phyloP scores from a whole-genome alignment of 2,888 invertebrate genomes.

The Tenthredo amoena region DNA sequence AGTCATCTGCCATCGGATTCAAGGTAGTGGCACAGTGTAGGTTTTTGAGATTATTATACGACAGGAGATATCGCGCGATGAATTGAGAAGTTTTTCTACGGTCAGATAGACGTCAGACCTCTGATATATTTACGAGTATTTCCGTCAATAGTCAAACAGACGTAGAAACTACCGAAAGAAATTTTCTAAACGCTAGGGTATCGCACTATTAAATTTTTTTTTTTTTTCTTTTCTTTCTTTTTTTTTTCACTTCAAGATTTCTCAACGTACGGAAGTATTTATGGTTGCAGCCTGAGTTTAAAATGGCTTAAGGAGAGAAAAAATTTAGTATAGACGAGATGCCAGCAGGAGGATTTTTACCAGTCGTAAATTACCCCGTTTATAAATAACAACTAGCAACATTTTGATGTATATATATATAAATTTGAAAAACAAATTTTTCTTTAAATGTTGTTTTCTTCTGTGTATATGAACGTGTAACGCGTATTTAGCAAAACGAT shows the following conservation, averaged over 20 bases:
- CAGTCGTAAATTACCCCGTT: constrained; percentile 17
- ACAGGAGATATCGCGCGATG: not conserved
- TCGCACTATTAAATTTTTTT: constrained; percentile 29
- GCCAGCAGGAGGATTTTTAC: not conserved
- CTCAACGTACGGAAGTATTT: constrained; percentile 40
- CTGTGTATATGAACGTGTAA: not conserved
- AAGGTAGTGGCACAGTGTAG: not conserved
- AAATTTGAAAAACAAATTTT: not conserved
- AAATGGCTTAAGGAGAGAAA: not conserved
- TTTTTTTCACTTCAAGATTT: constrained; percentile 1
- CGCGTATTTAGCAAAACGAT: not conserved
- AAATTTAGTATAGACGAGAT: not conserved
- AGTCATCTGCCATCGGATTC: not conserved
- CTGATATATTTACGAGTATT: constrained; percentile 50
- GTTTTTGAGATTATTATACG: constrained; percentile 15
- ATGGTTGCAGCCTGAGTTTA: constrained; percentile 23
- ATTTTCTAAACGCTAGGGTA: not conserved
- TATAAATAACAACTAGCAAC: not conserved
- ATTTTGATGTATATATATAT: not conserved
- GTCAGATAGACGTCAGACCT: constrained; percentile 39
- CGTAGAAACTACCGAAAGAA: constrained; percentile 24
- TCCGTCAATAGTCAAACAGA: constrained; percentile 25
- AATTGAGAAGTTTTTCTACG: constrained; percentile 6
- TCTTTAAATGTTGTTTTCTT: not conserved
- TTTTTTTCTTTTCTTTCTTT: not conserved